phyloP scores from a whole-genome alignment of 2,113 vertebrate genomes.

The Callithrix jacchus region DNA sequence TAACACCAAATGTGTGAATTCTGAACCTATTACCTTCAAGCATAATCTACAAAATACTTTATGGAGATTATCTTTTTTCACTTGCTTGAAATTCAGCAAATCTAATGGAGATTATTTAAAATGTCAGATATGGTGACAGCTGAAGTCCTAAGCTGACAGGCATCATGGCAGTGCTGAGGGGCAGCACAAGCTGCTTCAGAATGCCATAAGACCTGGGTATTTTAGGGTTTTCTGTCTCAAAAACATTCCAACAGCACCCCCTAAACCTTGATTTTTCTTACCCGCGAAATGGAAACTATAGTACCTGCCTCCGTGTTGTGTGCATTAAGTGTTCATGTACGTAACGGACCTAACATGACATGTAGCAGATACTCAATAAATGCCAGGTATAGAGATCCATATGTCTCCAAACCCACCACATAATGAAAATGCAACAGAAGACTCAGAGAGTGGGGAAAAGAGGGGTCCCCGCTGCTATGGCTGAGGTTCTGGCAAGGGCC shows the following conservation, averaged over 20 bases:
- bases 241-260: not conserved
- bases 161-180: rapidly evolving
- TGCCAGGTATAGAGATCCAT: not conserved
- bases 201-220: too few relatives aligned
- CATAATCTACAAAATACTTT: not conserved
- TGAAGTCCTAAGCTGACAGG: not conserved
- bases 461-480: not conserved
- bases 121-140: not conserved
- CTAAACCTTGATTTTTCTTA: not conserved
- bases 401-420: not conserved
- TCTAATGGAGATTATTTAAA: not conserved
- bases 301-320: not conserved
- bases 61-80: not conserved
- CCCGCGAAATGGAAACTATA: not conserved
- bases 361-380: not conserved
- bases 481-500: not conserved
- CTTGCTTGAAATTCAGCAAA: too few relatives aligned
- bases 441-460: not conserved
- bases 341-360: not conserved
- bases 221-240: not conserved
- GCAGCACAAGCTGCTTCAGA: not conserved
- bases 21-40: not conserved
- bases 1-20: not conserved
- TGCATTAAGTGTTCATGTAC: not conserved
- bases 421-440: not conserved